These are phyloP conservation scores for Meleagris gallopavo DNA, from an alignment of 2,113 vertebrate species.

Conservation along the genomic window DNA sequence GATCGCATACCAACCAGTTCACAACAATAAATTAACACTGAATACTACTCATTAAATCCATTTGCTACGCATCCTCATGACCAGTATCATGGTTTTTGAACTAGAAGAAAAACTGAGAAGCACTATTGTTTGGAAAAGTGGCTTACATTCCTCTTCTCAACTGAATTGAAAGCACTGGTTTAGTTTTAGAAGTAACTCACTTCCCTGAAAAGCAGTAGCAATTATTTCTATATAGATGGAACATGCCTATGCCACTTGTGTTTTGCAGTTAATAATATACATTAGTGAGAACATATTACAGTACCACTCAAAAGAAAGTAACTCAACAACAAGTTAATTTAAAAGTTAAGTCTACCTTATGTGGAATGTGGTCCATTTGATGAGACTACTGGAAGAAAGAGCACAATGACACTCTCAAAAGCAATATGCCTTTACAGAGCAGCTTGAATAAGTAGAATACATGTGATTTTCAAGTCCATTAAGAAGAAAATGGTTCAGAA, in stretches of 20 bases:
- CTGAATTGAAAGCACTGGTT: not conserved
- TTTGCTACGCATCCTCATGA: accelerated
- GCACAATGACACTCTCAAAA: not conserved
- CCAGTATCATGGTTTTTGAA: accelerated
- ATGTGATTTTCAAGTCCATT: not conserved
- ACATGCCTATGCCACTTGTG: not conserved
- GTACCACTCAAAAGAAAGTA: not conserved
- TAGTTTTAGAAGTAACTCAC: not conserved
- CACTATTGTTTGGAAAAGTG: not conserved
- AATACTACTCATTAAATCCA: not conserved
- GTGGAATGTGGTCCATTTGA: accelerated
- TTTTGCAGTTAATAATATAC: not conserved
- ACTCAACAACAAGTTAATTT: not conserved
- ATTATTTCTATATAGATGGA: not conserved
- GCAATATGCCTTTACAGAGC: accelerated
- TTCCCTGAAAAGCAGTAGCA: not conserved
- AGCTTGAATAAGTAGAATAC: not conserved
- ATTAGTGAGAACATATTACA: not conserved
- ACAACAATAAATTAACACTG: not conserved
- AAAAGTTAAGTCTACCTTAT: not conserved
- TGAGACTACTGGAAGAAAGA: not conserved
- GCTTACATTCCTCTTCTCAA: not conserved
- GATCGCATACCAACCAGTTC: not conserved
- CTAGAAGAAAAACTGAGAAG: not conserved
- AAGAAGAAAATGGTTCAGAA: not conserved